Evolutionary conservation across 2,797 vertebrate species (phyloP), one percentile per base, ranked within the genome.

Genomic region (Clarias pachynema): DNA sequence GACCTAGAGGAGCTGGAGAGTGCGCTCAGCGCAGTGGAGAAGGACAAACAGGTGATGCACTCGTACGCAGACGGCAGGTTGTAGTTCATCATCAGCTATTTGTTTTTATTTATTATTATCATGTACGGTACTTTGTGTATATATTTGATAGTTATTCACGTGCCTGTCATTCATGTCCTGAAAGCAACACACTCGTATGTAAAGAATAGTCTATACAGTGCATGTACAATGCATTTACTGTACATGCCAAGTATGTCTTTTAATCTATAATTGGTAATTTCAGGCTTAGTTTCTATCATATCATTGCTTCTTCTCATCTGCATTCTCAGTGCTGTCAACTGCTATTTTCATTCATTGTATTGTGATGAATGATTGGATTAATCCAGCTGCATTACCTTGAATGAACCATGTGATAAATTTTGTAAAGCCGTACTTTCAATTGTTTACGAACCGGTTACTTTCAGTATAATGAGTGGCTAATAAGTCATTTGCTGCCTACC

Each of bases 1-100:
- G 93, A 94, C 91, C 86, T 96, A 88, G 94, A 95, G 24, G 92
- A 95, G 16, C 90, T 95, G 91, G 94, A 95, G 89, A 87, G 78
- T 57, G 90, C 90, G 0, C 89, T 96, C 78, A 91, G 88, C 1
- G 79, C 74, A 0, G 91, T 93, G 3, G 93, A 95, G 80, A 91
- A 84, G 60, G 92, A 91, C 8, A 95, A 94, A 84, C 91, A 94
- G 95, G 95, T 96, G 91, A 75, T 86, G 80, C 29, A 26, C 15
- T 53, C 59, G 57, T 85, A 8, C n/a, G 34, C 14, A 63, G n/a
- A n/a, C 26, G 7, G 56, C 16, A 4, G 5, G 20, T 59, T 53
- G 40, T n/a, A 59, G 22, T 18, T 40, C 37, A 4, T 16, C 49
- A 56, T 74, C 14, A 74, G 1, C 44, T 56, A 44, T 83, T 62